Evolutionary conservation across 2,113 vertebrate genomes (phyloP).

Genomic region (Petrocephalus microphthalmus): DNA sequence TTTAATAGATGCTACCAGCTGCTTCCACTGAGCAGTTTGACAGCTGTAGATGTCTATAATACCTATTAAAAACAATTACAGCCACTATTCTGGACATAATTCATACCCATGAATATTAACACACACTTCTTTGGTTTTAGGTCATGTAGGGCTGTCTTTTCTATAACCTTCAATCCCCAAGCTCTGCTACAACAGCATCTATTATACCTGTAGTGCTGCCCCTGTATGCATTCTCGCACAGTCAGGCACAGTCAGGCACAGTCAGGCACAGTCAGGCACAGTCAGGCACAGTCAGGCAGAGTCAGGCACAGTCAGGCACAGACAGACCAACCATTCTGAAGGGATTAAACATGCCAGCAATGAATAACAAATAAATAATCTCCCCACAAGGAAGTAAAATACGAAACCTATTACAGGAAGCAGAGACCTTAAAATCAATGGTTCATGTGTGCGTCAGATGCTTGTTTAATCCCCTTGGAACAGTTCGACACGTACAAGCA

Average conservation of each 20-base stretch:
- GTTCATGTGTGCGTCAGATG: constrained; percentile 52
- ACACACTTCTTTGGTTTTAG: neutral
- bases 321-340: constrained; percentile 22
- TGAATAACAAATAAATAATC: constrained; percentile 40
- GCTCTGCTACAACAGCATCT: neutral
- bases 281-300: neutral
- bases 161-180: neutral
- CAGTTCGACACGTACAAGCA: neutral
- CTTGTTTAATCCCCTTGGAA: constrained; percentile 54
- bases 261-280: neutral
- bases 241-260: neutral
- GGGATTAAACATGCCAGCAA: constrained; percentile 43
- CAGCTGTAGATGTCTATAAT: neutral
- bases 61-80: neutral
- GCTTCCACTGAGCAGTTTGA: neutral
- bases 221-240: neutral
- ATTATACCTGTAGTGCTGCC: neutral
- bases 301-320: neutral
- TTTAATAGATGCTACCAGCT: neutral
- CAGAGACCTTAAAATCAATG: constrained; percentile 42
- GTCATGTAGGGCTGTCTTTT: neutral
- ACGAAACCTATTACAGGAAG: constrained; percentile 27
- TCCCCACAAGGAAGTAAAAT: constrained; percentile 24
- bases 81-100: neutral
- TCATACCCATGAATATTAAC: neutral